Conservation (phyloP, 1,140 invertebrate species). For the Drosophila trapezifrons region DNA sequence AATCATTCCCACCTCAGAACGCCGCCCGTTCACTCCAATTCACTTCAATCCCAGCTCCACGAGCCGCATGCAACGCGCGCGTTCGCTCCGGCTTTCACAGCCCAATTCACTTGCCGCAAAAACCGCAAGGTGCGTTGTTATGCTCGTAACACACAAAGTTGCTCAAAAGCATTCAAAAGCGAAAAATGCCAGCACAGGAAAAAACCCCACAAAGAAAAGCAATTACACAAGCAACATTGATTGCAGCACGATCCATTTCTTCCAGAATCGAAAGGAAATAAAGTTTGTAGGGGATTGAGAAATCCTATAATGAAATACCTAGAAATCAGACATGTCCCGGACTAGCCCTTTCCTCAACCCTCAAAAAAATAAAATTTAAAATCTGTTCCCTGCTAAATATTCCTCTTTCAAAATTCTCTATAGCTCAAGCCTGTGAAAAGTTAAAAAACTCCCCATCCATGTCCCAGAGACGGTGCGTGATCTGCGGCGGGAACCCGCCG, state of each 20-base stretch:
- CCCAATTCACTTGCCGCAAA: slow-evolving; percentile 74
- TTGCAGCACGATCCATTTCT: slow-evolving; percentile 5
- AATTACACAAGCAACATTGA: slow-evolving; percentile 26
- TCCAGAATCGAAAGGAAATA: background rate
- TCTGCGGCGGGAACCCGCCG: slow-evolving; percentile 49
- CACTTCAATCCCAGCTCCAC: slow-evolving; percentile 10
- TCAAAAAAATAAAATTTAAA: slow-evolving; percentile 7
- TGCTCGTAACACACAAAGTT: slow-evolving; percentile 31
- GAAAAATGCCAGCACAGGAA: slow-evolving; percentile 17
- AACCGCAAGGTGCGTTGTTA: slow-evolving; percentile 78
- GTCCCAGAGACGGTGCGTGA: slow-evolving; percentile 51
- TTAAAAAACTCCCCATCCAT: background rate
- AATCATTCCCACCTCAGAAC: slow-evolving; percentile 54
- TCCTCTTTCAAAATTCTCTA: slow-evolving; percentile 9
- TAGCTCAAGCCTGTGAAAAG: slow-evolving; percentile 3
- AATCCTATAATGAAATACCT: background rate
- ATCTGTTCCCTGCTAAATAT: background rate
- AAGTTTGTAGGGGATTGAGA: background rate
- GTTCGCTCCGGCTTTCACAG: slow-evolving; percentile 62
- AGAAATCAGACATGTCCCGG: no score
- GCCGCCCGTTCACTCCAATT: slow-evolving; percentile 18
- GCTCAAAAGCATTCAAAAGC: slow-evolving; percentile 54
- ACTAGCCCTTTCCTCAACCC: slow-evolving; percentile 5
- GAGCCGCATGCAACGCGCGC: slow-evolving; percentile 14
- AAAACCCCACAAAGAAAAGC: slow-evolving; percentile 13